These are phyloP conservation scores for Okapia johnstoni DNA, from an alignment of 2,113 vertebrate species.

Conservation along the genomic window DNA sequence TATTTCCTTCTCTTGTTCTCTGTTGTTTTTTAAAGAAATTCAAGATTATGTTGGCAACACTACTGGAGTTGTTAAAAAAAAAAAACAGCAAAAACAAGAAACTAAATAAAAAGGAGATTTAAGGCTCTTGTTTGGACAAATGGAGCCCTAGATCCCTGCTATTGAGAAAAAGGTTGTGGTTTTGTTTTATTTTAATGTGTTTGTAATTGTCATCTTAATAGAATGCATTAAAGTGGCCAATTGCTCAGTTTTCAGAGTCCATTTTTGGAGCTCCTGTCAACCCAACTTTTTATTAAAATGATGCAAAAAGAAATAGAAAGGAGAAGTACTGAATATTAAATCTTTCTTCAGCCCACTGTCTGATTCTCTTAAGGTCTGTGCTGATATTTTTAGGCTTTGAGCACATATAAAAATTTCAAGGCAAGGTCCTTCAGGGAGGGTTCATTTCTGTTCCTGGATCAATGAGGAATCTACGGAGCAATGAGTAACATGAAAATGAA, in stretches of 20 bases:
- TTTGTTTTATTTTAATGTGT: slow-evolving; percentile 2
- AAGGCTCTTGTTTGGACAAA: background rate
- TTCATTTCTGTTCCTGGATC: background rate
- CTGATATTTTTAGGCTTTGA: slow-evolving; percentile 67
- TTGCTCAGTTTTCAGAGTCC: slow-evolving; percentile 29
- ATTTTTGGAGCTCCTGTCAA: slow-evolving; percentile 13
- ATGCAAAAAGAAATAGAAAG: slow-evolving; percentile 40
- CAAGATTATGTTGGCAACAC: background rate
- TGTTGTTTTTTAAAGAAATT: background rate
- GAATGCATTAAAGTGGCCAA: slow-evolving; percentile 14
- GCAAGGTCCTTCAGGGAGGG: background rate
- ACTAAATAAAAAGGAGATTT: background rate
- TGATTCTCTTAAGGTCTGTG: slow-evolving; percentile 61
- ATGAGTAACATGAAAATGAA: background rate
- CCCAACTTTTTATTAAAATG: slow-evolving; percentile 42
- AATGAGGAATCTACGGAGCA: background rate
- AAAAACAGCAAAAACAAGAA: background rate
- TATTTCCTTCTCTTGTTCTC: background rate
- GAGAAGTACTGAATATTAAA: slow-evolving; percentile 57
- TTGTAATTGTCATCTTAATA: slow-evolving; percentile 20
- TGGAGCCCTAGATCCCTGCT: background rate
- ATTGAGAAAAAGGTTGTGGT: background rate
- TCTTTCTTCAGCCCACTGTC: slow-evolving; percentile 55
- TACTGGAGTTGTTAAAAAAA: background rate
- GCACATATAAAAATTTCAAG: slow-evolving; percentile 66